phyloP scores from a whole-genome alignment of 2,888 invertebrate species.

The Caenorhabditis sp. region DNA sequence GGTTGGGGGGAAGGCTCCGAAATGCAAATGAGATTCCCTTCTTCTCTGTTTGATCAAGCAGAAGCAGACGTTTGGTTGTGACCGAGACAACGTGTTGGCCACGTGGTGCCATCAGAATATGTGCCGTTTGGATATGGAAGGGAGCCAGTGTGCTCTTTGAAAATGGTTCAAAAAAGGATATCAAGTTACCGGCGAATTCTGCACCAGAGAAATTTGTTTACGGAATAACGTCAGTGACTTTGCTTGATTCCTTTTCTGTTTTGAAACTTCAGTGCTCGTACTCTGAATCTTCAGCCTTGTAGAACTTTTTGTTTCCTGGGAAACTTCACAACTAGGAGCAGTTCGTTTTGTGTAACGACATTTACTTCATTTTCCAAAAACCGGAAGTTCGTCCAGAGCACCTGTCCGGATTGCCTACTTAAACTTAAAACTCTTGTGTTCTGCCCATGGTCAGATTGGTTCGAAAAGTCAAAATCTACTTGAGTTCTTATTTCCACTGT shows the following conservation, averaged over 20 bases:
- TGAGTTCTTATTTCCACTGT: neutral
- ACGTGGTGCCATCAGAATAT: conserved; percentile 26
- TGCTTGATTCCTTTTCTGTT: neutral
- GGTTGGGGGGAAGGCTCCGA: neutral
- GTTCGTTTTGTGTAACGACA: too few relatives aligned
- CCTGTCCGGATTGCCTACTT: neutral
- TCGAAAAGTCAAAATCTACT: neutral
- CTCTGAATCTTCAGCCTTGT: too few relatives aligned
- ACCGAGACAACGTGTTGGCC: conserved; percentile 6
- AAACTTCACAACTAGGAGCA: too few relatives aligned
- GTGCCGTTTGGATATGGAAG: conserved; percentile 26
- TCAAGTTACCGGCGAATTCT: conserved; percentile 25
- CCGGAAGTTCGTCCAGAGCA: conserved; percentile 1
- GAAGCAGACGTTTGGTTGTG: conserved; percentile 16
- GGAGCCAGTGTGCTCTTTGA: conserved; percentile 29
- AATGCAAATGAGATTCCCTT: conserved; percentile 55
- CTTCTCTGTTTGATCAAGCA: conserved; percentile 42
- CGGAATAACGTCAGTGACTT: conserved; percentile 17
- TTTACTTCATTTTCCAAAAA: neutral
- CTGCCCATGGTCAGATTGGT: neutral
- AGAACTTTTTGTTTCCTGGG: too few relatives aligned
- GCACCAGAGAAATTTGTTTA: conserved; percentile 14
- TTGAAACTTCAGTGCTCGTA: too few relatives aligned
- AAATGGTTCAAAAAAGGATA: conserved; percentile 6
- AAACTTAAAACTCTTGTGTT: too few relatives aligned